phyloP scores from a whole-genome alignment of 92 coral and sea anemone genomes.

The Phenganax marumi region DNA sequence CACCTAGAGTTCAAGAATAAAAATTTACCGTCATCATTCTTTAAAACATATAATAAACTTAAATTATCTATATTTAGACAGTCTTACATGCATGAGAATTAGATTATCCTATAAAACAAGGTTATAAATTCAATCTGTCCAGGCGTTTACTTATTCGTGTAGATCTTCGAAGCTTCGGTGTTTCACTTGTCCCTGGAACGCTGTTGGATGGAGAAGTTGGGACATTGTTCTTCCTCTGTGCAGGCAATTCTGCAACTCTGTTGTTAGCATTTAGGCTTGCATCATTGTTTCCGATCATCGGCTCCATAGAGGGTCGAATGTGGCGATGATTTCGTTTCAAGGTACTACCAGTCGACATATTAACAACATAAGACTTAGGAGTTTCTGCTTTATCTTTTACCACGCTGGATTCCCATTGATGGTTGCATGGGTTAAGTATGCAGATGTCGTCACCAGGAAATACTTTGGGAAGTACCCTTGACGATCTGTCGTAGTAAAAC shows the following conservation, averaged over 20 bases:
- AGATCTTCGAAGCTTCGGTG: too few species aligned
- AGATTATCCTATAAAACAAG: too few species aligned
- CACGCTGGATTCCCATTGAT: constrained; percentile 42
- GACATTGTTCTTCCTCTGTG: too few species aligned
- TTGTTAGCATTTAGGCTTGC: neutral
- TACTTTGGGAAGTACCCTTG: neutral
- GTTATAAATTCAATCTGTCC: neutral
- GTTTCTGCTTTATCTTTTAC: neutral
- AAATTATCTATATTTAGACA: too few species aligned
- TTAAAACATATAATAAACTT: neutral
- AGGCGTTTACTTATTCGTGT: neutral
- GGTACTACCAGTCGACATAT: neutral
- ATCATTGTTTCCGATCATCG: neutral
- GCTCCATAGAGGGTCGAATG: neutral
- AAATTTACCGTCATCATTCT: neutral
- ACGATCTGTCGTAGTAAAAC: neutral
- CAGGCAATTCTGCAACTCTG: too few species aligned
- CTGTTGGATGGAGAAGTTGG: too few species aligned
- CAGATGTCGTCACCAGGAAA: neutral
- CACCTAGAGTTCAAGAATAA: neutral
- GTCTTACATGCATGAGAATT: neutral
- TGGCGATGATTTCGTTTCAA: neutral
- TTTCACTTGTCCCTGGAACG: too few species aligned
- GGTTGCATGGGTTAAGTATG: neutral
- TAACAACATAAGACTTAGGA: constrained; percentile 13